Base-by-base conservation (phyloP, 2,888 invertebrate species). In the Griposia aprilina region DNA sequence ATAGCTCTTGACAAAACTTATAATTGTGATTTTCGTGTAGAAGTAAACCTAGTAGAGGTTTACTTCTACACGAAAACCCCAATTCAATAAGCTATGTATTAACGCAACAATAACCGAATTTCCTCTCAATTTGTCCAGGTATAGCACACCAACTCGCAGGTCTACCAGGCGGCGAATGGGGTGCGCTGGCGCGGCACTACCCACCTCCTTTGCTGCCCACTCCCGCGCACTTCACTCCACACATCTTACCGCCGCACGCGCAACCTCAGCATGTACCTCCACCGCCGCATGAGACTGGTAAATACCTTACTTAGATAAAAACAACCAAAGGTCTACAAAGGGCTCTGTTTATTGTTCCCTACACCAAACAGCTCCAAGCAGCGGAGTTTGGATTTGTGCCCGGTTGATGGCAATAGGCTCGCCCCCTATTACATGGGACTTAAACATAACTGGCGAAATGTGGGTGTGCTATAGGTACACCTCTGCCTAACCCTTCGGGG, bases 81-180 rank as follows among this genome's bases (percentile, higher is more conserved):
- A 1, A 13, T 62, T 26, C 0, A 69, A 8, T 8, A 20, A 13
- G 0, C 2, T 26, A 48, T 23, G 6, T 63, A 6, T 23, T 10
- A 55, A n/a, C 3, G 23, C 8, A 36, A 30, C 2, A 20, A 45
- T 26, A 63, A 20, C 17, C 20, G 1, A 85, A 65, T 50, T 36
- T 36, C 0, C 17, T 59, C 13, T 71, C 4, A 20, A 20, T 78
- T 81, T 82, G 60, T 82, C 1, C 94, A 98, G 98, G 98, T 85
- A 98, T 98, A 90, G 98, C 98, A 0, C 98, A 98, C 90, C 98
- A 98, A 92, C 92, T 98, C 83, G 98, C 98, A 13, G 98, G 98
- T 6, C 95, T 98, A 86, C 98, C 98, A 17, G 97, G 97, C 0
- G 97, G 97, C 17, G 96, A 97, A 86, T 98, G 97, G 95, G 97